Evolutionary conservation across 1,140 invertebrate species (phyloP), one percentile per base, ranked within the genome.

Genomic region (Pachypeltis micranthus): DNA sequence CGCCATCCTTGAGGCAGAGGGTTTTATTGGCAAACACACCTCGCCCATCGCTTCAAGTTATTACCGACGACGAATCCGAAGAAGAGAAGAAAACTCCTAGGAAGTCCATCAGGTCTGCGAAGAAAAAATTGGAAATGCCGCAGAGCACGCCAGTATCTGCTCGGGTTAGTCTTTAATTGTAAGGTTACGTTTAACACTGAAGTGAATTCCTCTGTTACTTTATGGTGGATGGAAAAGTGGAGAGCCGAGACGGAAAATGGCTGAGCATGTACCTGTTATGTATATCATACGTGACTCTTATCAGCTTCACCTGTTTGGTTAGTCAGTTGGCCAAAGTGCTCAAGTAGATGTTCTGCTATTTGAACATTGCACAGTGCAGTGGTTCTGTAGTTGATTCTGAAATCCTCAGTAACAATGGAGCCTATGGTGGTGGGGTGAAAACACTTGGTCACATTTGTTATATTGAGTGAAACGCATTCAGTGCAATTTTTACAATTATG

Each of bases 11-110:
- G 29, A 28, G 57, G 28, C 24, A 31, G 29, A 59, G 31, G 19
- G 57, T 59, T 31, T 28, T 59, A 3, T 7, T 29, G n/a, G 57
- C 57, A 3, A 59, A 59, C n/a, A 59, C 57, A 19, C 57, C 57
- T 16, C 47, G 47, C 19, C 23, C 47, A 4, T 51, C 47, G 7
- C 23, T 51, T 10, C 47, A 10, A 14, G 12, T 21, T 10, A 3
- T 51, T 3, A 51, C 12, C 12, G 47, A 51, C 23, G 47, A 51
- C 12, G 47, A 51, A 51, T 7, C 7, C 31, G 31, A 54, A 54
- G 55, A 57, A 16, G 29, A 59, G 10, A 19, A 16, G 2, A n/a
- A 23, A 29, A 59, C 57, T 3, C 57, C 57, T 1, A 29, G n/a
- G 19, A 59, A 25, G 14, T 25, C 57, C 28, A 26, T 28, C 16